Evolutionary conservation across 2,113 vertebrate species (phyloP).

Genomic region (Morone chrysops): DNA sequence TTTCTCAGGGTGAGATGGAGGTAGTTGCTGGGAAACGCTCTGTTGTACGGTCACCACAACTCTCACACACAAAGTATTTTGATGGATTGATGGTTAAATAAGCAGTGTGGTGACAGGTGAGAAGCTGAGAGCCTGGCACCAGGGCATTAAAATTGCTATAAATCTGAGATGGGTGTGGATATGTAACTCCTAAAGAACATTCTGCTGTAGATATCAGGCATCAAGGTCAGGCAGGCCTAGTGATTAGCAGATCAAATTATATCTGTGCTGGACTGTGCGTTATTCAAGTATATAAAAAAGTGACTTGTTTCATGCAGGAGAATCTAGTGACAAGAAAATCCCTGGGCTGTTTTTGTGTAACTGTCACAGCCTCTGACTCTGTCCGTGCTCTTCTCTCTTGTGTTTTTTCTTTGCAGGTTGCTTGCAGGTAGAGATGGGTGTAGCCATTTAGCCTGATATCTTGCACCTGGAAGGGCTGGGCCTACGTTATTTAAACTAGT

Average conservation of each 20-base stretch:
- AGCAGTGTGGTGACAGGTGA: not conserved
- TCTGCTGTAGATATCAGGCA: not conserved
- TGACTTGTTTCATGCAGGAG: not conserved
- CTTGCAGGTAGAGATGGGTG: no score
- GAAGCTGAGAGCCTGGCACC: conserved; percentile 3
- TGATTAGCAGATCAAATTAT: not conserved
- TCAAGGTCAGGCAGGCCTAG: not conserved
- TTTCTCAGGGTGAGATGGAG: not conserved
- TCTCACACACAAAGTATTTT: not conserved
- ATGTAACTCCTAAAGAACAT: not conserved
- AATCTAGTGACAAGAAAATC: not conserved
- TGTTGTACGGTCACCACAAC: not conserved
- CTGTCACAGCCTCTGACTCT: no score
- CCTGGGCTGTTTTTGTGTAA: not conserved
- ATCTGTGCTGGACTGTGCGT: not conserved
- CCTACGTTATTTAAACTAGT: no score
- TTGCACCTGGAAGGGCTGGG: no score
- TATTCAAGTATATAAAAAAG: no score
- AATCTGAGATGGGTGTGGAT: not conserved
- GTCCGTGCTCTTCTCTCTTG: no score
- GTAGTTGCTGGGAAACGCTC: not conserved
- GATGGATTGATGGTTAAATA: conserved; percentile 20
- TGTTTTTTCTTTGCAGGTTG: no score
- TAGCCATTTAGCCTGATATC: no score
- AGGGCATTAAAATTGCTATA: not conserved